Conservation (phyloP, 2,113 vertebrate genomes). For the Scatophagus argus region DNA sequence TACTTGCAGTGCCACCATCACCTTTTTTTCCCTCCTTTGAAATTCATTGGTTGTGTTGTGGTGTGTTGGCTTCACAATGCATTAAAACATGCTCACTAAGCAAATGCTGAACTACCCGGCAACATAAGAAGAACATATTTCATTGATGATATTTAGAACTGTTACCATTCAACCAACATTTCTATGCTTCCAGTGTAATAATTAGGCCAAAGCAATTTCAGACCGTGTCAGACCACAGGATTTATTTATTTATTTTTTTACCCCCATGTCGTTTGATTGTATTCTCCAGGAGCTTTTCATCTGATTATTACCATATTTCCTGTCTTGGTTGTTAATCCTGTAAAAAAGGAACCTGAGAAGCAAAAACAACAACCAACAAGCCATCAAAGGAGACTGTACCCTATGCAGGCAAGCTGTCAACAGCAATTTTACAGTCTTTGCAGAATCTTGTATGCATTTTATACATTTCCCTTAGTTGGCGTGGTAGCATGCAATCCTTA, state of each 20-base stretch:
- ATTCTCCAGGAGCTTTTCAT: slow-evolving; percentile 37
- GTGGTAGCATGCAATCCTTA: neutral
- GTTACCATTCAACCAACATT: neutral
- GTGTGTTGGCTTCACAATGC: neutral
- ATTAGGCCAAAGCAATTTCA: slow-evolving; percentile 47
- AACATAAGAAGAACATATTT: neutral
- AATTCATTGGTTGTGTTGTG: slow-evolving; percentile 1
- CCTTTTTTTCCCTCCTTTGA: slow-evolving; percentile 25
- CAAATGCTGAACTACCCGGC: neutral
- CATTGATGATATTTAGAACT: slow-evolving; percentile 17
- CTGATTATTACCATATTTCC: slow-evolving; percentile 67
- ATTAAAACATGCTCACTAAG: neutral
- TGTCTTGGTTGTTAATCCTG: slow-evolving; percentile 54
- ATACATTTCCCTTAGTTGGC: slow-evolving; percentile 13
- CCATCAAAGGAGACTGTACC: slow-evolving; percentile 59
- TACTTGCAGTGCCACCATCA: neutral
- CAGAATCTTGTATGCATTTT: slow-evolving; percentile 51
- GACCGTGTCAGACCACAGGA: slow-evolving; percentile 25
- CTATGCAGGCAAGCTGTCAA: slow-evolving; percentile 41
- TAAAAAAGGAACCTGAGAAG: slow-evolving; percentile 38
- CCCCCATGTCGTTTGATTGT: slow-evolving; percentile 63
- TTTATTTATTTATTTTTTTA: slow-evolving; percentile 10
- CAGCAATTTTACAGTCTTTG: slow-evolving; percentile 49
- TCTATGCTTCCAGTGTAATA: slow-evolving; percentile 21
- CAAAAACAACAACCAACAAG: slow-evolving; percentile 61